Conservation (phyloP, 1,140 invertebrate species). For the Frieseomelitta varia region DNA sequence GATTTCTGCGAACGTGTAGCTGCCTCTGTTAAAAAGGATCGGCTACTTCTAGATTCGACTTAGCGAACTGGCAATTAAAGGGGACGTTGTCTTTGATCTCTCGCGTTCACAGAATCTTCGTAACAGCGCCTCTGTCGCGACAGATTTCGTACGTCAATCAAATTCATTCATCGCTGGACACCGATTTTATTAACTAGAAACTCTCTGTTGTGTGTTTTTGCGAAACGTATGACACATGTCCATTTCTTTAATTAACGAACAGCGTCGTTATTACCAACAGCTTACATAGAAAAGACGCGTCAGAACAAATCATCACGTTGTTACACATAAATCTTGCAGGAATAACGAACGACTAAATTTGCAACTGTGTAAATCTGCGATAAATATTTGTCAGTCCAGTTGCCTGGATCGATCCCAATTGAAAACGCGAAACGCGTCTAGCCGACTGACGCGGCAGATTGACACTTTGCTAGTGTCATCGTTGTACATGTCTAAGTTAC, state of each 20-base stretch:
- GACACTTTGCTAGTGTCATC: constrained; percentile 44
- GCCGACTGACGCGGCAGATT: background rate
- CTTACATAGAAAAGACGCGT: too few relatives aligned
- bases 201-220: background rate
- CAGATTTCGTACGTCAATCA: background rate
- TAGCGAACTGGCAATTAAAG: background rate
- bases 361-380: too few relatives aligned
- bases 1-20: background rate
- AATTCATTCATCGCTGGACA: too few relatives aligned
- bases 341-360: too few relatives aligned
- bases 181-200: background rate
- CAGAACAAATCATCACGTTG: too few relatives aligned
- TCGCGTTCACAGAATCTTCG: background rate
- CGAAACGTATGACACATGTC: background rate
- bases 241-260: constrained; percentile 23
- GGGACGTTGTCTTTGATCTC: background rate
- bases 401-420: background rate
- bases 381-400: too few relatives aligned
- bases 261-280: background rate
- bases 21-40: too few relatives aligned
- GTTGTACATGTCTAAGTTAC: background rate
- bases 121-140: background rate
- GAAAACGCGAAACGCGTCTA: background rate
- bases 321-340: too few relatives aligned
- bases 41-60: background rate